These are phyloP conservation scores for Panurus biarmicus DNA, from an alignment of 2,113 vertebrate genomes.

Conservation along the genomic window DNA sequence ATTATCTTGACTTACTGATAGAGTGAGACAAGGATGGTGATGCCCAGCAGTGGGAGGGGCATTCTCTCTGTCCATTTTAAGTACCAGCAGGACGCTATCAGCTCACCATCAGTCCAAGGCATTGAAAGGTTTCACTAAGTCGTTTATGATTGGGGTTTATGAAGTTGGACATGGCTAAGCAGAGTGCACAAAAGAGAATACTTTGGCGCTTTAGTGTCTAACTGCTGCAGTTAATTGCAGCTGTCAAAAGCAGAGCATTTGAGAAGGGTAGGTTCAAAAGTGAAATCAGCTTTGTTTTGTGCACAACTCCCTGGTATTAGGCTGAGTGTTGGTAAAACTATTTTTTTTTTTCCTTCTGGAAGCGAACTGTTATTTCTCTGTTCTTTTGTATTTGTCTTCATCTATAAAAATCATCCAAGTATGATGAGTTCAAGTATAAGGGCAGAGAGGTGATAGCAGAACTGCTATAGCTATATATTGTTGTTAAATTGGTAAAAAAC, in stretches of 20 bases:
- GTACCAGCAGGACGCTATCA: background rate
- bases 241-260: background rate
- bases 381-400: background rate
- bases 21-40: background rate
- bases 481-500: background rate
- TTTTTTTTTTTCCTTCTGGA: background rate
- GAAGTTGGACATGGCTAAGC: background rate
- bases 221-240: background rate
- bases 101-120: background rate
- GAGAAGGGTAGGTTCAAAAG: background rate
- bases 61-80: accelerated
- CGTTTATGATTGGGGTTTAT: background rate
- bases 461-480: background rate
- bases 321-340: background rate
- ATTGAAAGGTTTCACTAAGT: background rate
- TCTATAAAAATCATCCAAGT: background rate
- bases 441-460: background rate
- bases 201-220: background rate
- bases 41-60: background rate
- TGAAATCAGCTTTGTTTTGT: background rate
- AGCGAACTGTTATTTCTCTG: background rate
- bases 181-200: background rate
- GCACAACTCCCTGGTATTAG: background rate
- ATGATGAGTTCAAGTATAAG: background rate
- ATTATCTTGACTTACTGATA: background rate